A percentile compares a stretch with the other conserved stretches of the same genome.
Conservation (phyloP, 2,113 vertebrate genomes). For the Aphelocoma coerulescens region DNA sequence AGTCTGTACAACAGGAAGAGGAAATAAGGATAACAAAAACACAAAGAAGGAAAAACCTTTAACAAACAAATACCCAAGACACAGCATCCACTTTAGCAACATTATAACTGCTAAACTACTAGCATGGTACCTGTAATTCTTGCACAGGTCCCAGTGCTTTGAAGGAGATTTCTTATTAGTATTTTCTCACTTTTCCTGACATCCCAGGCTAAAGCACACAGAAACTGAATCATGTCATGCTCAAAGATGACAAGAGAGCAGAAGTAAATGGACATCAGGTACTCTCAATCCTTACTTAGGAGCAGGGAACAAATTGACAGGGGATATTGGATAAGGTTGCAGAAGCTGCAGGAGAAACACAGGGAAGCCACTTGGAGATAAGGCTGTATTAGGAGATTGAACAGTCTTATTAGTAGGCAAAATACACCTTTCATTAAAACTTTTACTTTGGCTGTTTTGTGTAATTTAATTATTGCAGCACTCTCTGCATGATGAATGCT, state of each 20-base stretch:
- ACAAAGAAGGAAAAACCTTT: neutral
- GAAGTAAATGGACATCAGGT: neutral
- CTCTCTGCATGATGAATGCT: neutral
- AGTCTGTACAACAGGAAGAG: neutral
- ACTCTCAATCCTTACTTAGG: neutral
- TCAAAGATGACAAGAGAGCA: rapidly evolving
- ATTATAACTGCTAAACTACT: neutral
- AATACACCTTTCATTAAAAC: neutral
- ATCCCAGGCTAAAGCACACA: neutral
- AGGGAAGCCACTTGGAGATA: neutral
- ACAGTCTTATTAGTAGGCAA: neutral
- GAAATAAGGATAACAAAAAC: neutral
- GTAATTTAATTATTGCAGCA: neutral
- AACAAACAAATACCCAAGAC: neutral
- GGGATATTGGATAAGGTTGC: neutral
- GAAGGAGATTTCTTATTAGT: neutral
- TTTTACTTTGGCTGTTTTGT: neutral
- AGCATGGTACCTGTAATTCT: rapidly evolving
- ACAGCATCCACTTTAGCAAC: neutral
- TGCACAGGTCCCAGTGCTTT: neutral
- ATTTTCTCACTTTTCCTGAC: neutral
- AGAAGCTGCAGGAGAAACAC: neutral
- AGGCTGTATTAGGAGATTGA: neutral
- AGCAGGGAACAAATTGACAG: neutral
- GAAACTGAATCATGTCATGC: neutral